A percentile compares a stretch with the other conserved stretches of the same genome.
Conservation (phyloP, 2,113 vertebrate genomes). For the Lipophrys pholis region DNA sequence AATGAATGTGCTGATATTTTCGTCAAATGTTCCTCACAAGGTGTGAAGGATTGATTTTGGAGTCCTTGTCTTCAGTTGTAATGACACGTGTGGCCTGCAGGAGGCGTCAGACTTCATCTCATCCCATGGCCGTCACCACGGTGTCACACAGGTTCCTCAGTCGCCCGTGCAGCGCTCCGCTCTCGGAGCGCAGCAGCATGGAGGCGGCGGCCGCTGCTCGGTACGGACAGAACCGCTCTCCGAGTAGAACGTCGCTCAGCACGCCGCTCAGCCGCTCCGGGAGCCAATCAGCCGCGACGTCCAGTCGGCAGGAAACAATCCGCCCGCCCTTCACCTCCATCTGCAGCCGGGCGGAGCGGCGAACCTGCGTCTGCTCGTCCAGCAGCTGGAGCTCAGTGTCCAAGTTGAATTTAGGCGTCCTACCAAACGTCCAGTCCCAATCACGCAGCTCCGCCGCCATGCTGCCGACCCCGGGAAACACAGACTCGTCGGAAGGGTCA, state of each 20-base stretch:
- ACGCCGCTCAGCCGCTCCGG: constrained; percentile 75
- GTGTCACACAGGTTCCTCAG: constrained; percentile 85
- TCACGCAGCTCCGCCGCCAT: constrained; percentile 84
- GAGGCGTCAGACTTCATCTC: neutral
- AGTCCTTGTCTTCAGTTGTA: no score
- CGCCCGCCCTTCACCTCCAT: constrained; percentile 88
- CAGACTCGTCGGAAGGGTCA: constrained; percentile 85
- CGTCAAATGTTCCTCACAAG: no score
- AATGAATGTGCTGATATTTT: no score
- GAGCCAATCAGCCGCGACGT: constrained; percentile 85
- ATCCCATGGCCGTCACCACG: constrained; percentile 85
- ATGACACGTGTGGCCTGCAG: no score
- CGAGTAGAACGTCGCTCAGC: constrained; percentile 80
- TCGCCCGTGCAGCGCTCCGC: constrained; percentile 38
- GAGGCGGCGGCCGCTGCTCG: constrained; percentile 58
- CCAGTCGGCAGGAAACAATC: constrained; percentile 84
- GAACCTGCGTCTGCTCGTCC: neutral
- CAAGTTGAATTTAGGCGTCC: constrained; percentile 90
- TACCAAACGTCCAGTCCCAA: constrained; percentile 96
- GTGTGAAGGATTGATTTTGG: no score
- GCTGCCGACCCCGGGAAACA: constrained; percentile 85
- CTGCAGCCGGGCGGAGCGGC: constrained; percentile 55
- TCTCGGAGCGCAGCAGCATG: constrained; percentile 71
- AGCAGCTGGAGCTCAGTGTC: constrained; percentile 79
- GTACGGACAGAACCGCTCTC: constrained; percentile 86